Evolutionary conservation across 1,140 invertebrate genomes (phyloP), one percentile per base, ranked within the genome.

Genomic region (Drosophila cardini): DNA sequence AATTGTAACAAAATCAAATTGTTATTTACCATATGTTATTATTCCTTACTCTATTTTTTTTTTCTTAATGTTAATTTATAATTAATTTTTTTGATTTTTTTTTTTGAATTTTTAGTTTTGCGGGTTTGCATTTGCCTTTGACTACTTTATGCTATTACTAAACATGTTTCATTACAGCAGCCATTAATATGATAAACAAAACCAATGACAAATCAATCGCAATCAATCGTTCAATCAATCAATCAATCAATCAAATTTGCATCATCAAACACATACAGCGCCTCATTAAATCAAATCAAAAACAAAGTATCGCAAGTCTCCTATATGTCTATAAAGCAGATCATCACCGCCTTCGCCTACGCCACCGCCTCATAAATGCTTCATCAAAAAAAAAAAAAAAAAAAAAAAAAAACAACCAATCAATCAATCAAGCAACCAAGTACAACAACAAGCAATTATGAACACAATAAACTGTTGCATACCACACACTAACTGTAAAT

Each of bases 401-500:
- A 76, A 67, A 30, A 45, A 62, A 21, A 46, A 78, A 55, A 65
- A 76, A 21, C 67, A 80, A 77, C 38, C 40, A 78, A 79, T 46
- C 58, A 65, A 68, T 18, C 72, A 84, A 80, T 42, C 65, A 63
- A 69, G 13, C 81, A 84, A 67, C 38, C 50, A 78, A 67, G 67
- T 52, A 69, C 32, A 38, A 56, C 56, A 67, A 78, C 76, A 72
- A 76, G 53, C 72, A 80, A 79, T 73, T 68, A 75, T 57, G 62
- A 58, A 72, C 70, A 72, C 70, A 71, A 61, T 40, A 40, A 77
- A 82, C 46, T 58, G 64, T 73, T 69, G 65, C 75, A 87, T 80
- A 85, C 73, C 77, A 89, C 78, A 83, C 72, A 89, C 84, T 91
- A 91, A 91, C 89, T 91, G 89, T 91, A 91, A 91, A 91, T 91